Evolutionary conservation across 2,888 invertebrate genomes (phyloP), one percentile per base, ranked within the genome.

Genomic region (Aspidiotus destructor): DNA sequence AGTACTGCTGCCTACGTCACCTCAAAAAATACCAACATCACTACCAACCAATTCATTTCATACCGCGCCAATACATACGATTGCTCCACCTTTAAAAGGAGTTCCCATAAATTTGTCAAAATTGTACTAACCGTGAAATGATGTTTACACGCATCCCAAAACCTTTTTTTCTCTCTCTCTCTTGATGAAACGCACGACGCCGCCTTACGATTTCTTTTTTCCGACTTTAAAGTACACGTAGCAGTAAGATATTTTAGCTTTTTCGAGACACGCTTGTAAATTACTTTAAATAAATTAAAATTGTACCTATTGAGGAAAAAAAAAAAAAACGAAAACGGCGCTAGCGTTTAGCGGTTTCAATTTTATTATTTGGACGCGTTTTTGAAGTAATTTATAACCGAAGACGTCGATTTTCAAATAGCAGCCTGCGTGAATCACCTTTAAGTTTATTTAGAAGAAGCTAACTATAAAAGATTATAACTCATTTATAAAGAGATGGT

Each of bases 381-480:
- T 28, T 54, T 40, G 13, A 13, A 40, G 28, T 58, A 58, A 58
- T 58, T 58, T 58, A 58, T 58, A 28, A 58, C 28, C 28, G 7
- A 28, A 58, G 40, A 58, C 58, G 58, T 58, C 58, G 58, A 58
- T 58, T 58, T 58, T 58, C 58, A 58, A 40, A 28, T 58, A 58
- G 17, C 58, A 28, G 58, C 10, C 58, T 28, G 40, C 58, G 52
- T 53, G 55, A 64, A 64, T 64, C 41, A 64, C 54, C 55, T 55
- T 42, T 42, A 41, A 65, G 55, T 55, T 57, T 55, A 65, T 55
- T 65, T 55, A 65, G 42, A 64, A 64, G 64, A 64, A 64, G 64
- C 64, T 52, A 42, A 41, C 64, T 64, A 64, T 65, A 65, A 65
- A 65, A 55, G 65, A 65, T 65, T 65, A 65, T 65, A 65, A 65